Percentiles rank a stretch among this genome's conserved stretches.
Conservation (phyloP, 2,797 vertebrate species). For the Chiloscyllium punctatum region DNA sequence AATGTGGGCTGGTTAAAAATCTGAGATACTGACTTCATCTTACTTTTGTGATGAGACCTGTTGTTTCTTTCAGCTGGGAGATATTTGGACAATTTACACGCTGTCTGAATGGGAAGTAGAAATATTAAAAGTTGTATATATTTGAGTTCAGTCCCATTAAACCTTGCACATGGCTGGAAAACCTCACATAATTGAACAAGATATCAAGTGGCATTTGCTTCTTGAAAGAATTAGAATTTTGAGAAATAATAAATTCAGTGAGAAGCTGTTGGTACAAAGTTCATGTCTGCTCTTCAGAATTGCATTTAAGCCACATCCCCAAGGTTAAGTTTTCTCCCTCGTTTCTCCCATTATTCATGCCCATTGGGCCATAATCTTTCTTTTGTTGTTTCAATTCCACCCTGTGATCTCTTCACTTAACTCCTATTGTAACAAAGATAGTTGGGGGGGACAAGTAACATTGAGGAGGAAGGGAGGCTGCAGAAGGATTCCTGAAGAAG, state of each 20-base stretch:
- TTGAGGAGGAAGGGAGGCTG: too few species aligned
- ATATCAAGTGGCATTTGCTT: neutral
- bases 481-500: too few species aligned
- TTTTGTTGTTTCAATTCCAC: too few species aligned
- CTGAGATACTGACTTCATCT: neutral
- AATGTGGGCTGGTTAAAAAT: neutral
- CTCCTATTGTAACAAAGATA: too few species aligned
- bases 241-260: neutral
- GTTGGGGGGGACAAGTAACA: too few species aligned
- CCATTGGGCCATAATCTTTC: too few species aligned
- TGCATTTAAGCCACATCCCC: neutral
- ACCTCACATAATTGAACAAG: too few species aligned
- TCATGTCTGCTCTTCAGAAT: neutral
- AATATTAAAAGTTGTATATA: neutral
- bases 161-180: neutral
- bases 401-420: too few species aligned
- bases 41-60: neutral
- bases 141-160: neutral
- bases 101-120: neutral
- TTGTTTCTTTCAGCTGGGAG: neutral
- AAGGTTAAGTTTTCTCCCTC: too few species aligned
- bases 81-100: neutral
- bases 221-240: conserved; percentile 1
- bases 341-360: too few species aligned
- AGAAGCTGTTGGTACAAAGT: neutral